A percentile compares a stretch with the other conserved stretches of the same genome.
phyloP scores from a whole-genome alignment of 2,888 invertebrate genomes.

The Andricus quercusramuli region DNA sequence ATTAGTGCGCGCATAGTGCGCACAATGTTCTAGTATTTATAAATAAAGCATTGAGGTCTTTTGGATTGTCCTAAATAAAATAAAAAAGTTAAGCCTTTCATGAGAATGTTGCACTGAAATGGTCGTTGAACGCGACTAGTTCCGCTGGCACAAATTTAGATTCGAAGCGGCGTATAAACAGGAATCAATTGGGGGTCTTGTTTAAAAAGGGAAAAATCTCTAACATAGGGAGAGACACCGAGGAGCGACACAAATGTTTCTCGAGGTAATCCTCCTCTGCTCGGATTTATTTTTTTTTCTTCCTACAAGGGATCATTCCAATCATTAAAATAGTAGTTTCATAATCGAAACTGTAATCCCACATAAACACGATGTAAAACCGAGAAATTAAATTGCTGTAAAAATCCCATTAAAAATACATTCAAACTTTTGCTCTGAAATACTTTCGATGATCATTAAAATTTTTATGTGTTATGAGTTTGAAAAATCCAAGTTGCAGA shows the following conservation, averaged over 20 bases:
- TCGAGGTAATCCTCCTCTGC: constrained; percentile 25
- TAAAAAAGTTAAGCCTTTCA: constrained; percentile 9
- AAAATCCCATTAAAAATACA: constrained; percentile 32
- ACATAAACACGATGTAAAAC: background rate
- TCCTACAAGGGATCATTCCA: constrained; percentile 1
- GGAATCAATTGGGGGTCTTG: constrained; percentile 46
- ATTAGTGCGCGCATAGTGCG: no score
- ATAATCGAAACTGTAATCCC: constrained; percentile 7
- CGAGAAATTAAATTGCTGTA: constrained; percentile 19
- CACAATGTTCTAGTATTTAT: no score
- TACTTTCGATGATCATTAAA: constrained; percentile 31
- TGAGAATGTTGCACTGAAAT: constrained; percentile 36
- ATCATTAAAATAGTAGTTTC: constrained; percentile 16
- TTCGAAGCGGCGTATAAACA: constrained; percentile 51
- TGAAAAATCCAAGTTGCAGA: constrained; percentile 36
- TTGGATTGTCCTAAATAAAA: background rate
- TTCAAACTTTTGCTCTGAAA: background rate
- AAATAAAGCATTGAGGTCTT: background rate
- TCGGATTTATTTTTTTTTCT: constrained; percentile 23
- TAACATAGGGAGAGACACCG: background rate
- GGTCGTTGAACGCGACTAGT: constrained; percentile 31
- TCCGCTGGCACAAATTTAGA: constrained; percentile 48
- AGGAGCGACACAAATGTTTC: constrained; percentile 24
- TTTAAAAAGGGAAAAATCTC: constrained; percentile 45
- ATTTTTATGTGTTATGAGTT: constrained; percentile 41